A percentile compares a stretch with the other conserved stretches of the same genome.
Evolutionary conservation across 1,140 invertebrate species (phyloP).

Genomic region (Thereuonema tuberculata): DNA sequence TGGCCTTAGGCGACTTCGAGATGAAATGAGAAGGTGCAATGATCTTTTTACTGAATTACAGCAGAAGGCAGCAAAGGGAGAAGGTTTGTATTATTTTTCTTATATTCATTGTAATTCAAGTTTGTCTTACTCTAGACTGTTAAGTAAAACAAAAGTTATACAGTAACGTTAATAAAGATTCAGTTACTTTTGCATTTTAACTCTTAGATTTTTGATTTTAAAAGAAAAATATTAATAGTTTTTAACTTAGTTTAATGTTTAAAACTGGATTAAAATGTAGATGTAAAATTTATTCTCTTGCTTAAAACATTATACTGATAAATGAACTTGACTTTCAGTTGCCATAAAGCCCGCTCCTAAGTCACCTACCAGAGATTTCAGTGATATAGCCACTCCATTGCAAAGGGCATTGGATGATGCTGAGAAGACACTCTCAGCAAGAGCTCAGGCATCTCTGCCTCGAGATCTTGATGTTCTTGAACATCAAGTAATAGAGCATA

Average conservation of each 20-base stretch:
- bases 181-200: no score
- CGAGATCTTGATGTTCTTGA: conserved; percentile 72
- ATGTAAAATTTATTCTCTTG: no score
- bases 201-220: no score
- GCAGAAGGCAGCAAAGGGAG: conserved; percentile 45
- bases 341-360: conserved; percentile 32
- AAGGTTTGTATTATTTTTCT: conserved; percentile 27
- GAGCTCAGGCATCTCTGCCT: conserved; percentile 63
- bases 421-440: conserved; percentile 63
- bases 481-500: conserved; percentile 72
- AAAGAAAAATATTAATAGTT: no score
- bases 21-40: conserved; percentile 93
- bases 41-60: conserved; percentile 89
- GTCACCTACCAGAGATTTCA: conserved; percentile 69
- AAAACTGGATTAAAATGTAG: no score
- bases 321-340: neutral
- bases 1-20: conserved; percentile 63
- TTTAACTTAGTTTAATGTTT: no score
- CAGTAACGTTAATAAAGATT: no score
- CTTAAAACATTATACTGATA: neutral
- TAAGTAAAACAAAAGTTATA: no score
- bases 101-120: no score
- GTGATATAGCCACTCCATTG: conserved; percentile 63
- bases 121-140: no score
- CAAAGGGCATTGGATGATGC: conserved; percentile 68